phyloP scores from a whole-genome alignment of 2,888 invertebrate genomes.

The Cephus spinipes region DNA sequence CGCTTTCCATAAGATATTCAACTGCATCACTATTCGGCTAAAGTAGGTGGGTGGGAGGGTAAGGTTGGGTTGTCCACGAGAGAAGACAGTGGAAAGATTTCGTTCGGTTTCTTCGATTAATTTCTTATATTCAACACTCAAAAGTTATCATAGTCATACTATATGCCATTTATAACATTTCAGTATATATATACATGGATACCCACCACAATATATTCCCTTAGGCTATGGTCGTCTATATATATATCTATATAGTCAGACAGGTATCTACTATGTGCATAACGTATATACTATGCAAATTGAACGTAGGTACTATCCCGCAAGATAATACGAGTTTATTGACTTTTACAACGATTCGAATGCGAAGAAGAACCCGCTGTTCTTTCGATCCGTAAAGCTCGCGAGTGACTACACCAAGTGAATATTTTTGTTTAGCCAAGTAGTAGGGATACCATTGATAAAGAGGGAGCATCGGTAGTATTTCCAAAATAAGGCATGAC shows the following conservation, averaged over 20 bases:
- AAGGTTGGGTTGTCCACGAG: not conserved
- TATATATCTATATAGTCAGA: not conserved
- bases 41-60: not conserved
- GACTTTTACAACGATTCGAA: not conserved
- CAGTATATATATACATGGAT: not conserved
- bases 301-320: not conserved
- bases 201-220: not conserved
- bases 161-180: not conserved
- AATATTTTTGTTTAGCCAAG: not conserved
- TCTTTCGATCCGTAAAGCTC: not conserved
- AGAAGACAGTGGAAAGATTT: not conserved
- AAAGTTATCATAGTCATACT: not conserved
- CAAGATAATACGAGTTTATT: not conserved
- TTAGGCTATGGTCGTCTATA: not conserved
- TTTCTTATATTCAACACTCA: not conserved
- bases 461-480: not conserved
- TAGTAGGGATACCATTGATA: not conserved
- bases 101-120: not conserved
- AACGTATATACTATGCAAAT: not conserved
- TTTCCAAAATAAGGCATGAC: not conserved
- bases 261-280: not conserved
- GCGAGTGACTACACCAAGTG: not conserved
- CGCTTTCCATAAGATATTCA: not conserved
- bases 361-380: not conserved
- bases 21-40: not conserved